A percentile compares a stretch with the other conserved stretches of the same genome.
These are phyloP conservation scores for Rhabdophis nuchalis DNA, from an alignment of 2,797 vertebrate species.

Conservation along the genomic window DNA sequence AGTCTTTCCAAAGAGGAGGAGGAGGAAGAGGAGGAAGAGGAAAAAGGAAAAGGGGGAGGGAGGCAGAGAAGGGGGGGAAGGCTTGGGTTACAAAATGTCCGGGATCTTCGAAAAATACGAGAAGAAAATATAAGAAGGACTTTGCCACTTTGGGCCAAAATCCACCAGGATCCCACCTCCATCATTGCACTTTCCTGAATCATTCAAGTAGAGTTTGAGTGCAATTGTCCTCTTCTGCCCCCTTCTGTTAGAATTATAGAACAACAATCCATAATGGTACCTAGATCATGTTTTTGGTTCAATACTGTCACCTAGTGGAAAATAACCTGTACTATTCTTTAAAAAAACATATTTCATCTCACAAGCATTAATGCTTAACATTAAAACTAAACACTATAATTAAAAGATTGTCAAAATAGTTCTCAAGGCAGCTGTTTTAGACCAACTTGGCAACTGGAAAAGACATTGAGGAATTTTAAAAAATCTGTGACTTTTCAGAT, in stretches of 20 bases:
- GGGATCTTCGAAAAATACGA: background rate
- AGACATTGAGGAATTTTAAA: background rate
- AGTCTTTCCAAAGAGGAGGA: background rate
- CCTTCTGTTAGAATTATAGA: background rate
- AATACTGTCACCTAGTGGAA: background rate
- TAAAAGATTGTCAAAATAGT: background rate
- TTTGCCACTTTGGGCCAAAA: background rate
- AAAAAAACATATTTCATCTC: background rate
- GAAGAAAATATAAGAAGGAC: background rate
- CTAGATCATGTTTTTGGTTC: background rate
- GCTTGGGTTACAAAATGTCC: background rate
- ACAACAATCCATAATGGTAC: background rate
- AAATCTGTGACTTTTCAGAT: no score
- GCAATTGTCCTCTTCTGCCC: background rate
- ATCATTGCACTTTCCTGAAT: background rate
- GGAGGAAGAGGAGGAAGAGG: no score
- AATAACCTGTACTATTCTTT: background rate
- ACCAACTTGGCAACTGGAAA: no score
- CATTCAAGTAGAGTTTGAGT: background rate
- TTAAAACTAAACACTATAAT: background rate
- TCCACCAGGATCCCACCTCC: background rate
- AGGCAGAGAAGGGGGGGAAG: background rate
- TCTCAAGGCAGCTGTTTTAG: background rate
- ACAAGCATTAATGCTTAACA: background rate
- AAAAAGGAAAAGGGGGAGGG: no score